Evolutionary conservation across 2,113 vertebrate species (phyloP).

Genomic region (Otocyon megalotis): DNA sequence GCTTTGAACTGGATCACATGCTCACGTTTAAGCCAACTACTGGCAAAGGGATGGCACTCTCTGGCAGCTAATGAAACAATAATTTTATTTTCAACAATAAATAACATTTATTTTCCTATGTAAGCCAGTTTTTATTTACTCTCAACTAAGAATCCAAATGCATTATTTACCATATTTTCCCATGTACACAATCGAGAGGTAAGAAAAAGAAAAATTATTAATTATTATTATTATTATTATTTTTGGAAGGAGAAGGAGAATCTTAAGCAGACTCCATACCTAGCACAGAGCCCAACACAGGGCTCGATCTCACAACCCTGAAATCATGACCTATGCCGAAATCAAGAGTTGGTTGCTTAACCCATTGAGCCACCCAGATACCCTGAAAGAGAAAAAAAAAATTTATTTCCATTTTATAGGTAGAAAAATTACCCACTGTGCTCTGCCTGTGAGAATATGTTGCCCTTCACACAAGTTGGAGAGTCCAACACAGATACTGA

Average conservation of each 20-base stretch:
- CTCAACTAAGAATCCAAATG: neutral
- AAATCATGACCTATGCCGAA: neutral
- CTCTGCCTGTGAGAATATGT: neutral
- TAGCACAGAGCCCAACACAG: neutral
- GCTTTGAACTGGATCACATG: slow-evolving; percentile 7
- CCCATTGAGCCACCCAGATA: neutral
- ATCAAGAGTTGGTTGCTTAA: neutral
- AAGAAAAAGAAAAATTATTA: slow-evolving; percentile 31
- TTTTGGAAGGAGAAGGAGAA: neutral
- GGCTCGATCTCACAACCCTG: neutral
- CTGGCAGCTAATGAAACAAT: neutral
- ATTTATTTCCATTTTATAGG: neutral
- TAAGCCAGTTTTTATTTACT: slow-evolving; percentile 56
- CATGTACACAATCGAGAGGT: neutral
- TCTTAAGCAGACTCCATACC: neutral
- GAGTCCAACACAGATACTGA: neutral
- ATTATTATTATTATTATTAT: neutral
- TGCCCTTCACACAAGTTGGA: neutral
- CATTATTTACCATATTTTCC: neutral
- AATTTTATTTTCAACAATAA: slow-evolving; percentile 51
- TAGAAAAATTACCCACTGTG: neutral
- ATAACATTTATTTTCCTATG: slow-evolving; percentile 53
- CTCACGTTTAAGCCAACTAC: neutral
- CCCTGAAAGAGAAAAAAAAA: neutral
- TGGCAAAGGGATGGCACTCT: neutral